A percentile compares a stretch with the other conserved stretches of the same genome.
Evolutionary conservation across 2,113 vertebrate species (phyloP).

Genomic region (Elgaria multicarinata): DNA sequence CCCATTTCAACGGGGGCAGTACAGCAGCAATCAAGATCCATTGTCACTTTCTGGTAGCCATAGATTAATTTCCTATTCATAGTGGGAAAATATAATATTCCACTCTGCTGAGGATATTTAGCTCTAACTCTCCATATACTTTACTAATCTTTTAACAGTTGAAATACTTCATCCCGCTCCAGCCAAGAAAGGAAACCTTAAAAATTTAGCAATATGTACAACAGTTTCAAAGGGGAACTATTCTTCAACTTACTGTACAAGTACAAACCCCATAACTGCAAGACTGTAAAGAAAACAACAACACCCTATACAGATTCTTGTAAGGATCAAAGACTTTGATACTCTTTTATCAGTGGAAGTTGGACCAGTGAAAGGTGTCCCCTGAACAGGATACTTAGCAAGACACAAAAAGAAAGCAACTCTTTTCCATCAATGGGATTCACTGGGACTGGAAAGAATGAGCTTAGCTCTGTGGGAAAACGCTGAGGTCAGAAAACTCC

Average conservation of each 20-base stretch:
- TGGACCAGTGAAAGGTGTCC: background rate
- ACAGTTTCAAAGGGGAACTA: slow-evolving; percentile 14
- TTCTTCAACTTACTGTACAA: slow-evolving; percentile 12
- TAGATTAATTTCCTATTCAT: background rate
- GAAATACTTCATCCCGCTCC: background rate
- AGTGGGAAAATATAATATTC: background rate
- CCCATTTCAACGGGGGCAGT: background rate
- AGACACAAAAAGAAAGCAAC: rapidly evolving
- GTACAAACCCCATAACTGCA: slow-evolving; percentile 7
- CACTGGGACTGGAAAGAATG: background rate
- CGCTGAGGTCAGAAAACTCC: background rate
- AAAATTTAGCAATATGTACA: slow-evolving; percentile 20
- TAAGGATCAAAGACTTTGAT: slow-evolving; percentile 16
- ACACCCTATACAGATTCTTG: slow-evolving; percentile 1
- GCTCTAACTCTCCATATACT: background rate
- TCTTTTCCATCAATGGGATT: background rate
- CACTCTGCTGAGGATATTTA: background rate
- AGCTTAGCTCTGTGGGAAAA: background rate
- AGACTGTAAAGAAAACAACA: background rate
- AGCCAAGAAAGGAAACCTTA: background rate
- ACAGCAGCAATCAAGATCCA: background rate
- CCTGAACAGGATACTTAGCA: background rate
- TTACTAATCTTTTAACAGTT: slow-evolving; percentile 23
- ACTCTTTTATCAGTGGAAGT: slow-evolving; percentile 28
- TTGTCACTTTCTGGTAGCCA: background rate